These are phyloP conservation scores for Myotis vivesi DNA, from an alignment of 2,797 vertebrate species.

Conservation along the genomic window DNA sequence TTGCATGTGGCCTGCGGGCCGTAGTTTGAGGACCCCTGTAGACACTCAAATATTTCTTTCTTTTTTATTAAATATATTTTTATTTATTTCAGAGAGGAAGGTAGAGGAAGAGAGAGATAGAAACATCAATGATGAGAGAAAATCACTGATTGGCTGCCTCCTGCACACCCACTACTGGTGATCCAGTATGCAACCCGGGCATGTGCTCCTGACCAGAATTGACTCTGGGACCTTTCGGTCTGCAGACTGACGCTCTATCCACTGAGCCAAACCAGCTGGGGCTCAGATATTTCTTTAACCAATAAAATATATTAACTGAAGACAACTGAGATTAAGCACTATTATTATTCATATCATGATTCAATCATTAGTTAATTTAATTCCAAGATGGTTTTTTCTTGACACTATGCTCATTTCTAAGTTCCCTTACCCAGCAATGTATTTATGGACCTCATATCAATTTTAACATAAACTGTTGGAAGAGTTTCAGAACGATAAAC, in stretches of 20 bases:
- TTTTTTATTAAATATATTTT: too few species aligned
- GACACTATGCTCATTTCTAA: not conserved
- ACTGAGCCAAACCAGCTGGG: too few species aligned
- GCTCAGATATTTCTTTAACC: slow-evolving; percentile 36
- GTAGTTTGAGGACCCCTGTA: not conserved
- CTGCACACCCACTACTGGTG: too few species aligned
- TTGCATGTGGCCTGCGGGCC: too few species aligned
- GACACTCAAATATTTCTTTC: slow-evolving; percentile 28
- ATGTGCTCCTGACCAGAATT: too few species aligned
- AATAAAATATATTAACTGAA: slow-evolving; percentile 35
- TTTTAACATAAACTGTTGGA: slow-evolving; percentile 19
- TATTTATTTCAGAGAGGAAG: too few species aligned
- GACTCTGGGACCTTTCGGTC: too few species aligned
- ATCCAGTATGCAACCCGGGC: too few species aligned
- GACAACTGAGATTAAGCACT: not conserved
- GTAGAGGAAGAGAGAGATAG: too few species aligned
- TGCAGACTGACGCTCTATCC: too few species aligned
- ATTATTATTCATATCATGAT: not conserved
- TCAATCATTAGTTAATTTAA: slow-evolving; percentile 17
- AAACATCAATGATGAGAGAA: too few species aligned
- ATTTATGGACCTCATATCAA: slow-evolving; percentile 25
- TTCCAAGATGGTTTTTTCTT: not conserved
- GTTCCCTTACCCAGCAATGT: not conserved
- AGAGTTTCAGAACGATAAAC: slow-evolving; percentile 33
- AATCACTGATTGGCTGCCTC: too few species aligned